Conservation (phyloP, 2,797 vertebrate species). For the Gouania willdenowi region DNA sequence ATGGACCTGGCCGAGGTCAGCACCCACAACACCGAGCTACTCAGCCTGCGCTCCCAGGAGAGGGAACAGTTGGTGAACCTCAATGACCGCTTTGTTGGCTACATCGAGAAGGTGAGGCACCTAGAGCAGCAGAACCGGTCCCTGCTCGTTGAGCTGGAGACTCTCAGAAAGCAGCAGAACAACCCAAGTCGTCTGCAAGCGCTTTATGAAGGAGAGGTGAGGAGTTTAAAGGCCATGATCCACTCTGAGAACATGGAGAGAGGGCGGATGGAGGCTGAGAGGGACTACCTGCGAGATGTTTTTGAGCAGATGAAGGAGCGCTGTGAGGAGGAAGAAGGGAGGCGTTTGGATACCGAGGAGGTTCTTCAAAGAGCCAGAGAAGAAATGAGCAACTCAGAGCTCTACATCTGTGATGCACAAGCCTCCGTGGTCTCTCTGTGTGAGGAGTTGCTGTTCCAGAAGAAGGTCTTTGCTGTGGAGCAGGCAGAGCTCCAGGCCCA, state of each 20-base stretch:
- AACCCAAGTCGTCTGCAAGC: conserved; percentile 75
- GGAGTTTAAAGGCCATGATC: conserved; percentile 72
- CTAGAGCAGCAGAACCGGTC: conserved; percentile 81
- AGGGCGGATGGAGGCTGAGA: conserved; percentile 72
- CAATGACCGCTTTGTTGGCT: conserved; percentile 81
- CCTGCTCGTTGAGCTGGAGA: conserved; percentile 75
- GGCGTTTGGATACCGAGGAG: conserved; percentile 64
- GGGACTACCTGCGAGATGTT: conserved; percentile 66
- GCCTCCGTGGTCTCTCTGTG: conserved; percentile 70
- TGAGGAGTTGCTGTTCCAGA: conserved; percentile 76
- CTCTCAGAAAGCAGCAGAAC: conserved; percentile 61
- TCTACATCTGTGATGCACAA: conserved; percentile 69
- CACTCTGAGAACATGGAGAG: conserved; percentile 76
- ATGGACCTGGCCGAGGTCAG: conserved; percentile 72
- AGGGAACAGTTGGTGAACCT: conserved; percentile 79
- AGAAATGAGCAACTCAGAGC: conserved; percentile 57
- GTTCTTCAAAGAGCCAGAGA: conserved; percentile 64
- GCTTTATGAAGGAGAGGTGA: conserved; percentile 75
- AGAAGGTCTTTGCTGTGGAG: conserved; percentile 77
- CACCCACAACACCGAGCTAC: conserved; percentile 76
- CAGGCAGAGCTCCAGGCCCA: conserved; percentile 69
- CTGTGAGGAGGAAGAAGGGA: conserved; percentile 64
- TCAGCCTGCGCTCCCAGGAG: conserved; percentile 77
- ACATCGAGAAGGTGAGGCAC: conserved; percentile 80
- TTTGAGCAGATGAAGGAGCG: conserved; percentile 67